Conservation (phyloP, 2,888 invertebrate genomes). For the Drosophila siamana region DNA sequence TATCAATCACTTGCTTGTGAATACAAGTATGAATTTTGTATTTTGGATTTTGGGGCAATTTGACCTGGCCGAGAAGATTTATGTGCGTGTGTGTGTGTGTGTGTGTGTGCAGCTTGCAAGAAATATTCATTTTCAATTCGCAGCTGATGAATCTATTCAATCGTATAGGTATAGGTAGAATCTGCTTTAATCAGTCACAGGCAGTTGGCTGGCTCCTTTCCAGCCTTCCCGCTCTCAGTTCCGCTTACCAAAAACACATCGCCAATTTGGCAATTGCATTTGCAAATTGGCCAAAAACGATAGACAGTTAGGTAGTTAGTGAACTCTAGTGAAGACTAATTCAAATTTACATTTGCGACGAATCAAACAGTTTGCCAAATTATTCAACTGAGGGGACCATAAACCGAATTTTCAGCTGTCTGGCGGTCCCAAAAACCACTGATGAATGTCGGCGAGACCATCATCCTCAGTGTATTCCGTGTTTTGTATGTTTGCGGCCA, state of each 20-base stretch:
- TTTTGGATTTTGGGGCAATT: constrained; percentile 41
- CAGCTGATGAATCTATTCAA: constrained; percentile 12
- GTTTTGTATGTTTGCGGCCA: constrained; percentile 52
- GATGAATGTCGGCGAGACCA: constrained; percentile 47
- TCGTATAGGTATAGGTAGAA: constrained; percentile 20
- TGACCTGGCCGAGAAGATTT: constrained; percentile 47
- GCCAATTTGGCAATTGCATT: constrained; percentile 12
- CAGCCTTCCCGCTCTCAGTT: too few relatives aligned
- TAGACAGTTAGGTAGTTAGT: constrained; percentile 6
- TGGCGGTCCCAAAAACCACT: constrained; percentile 42
- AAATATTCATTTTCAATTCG: constrained; percentile 23
- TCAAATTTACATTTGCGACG: constrained; percentile 48
- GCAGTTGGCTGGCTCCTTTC: neutral
- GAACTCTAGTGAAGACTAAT: constrained; percentile 36
- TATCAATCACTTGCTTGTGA: constrained; percentile 50
- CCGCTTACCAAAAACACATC: constrained; percentile 1
- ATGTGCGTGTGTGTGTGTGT: constrained; percentile 36
- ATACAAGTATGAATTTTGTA: constrained; percentile 56
- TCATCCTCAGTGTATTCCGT: constrained; percentile 19
- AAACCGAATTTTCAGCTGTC: constrained; percentile 48
- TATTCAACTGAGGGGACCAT: constrained; percentile 43
- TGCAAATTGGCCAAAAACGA: constrained; percentile 6
- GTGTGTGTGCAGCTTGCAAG: constrained; percentile 5
- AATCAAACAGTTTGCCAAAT: constrained; percentile 52
- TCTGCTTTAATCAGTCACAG: constrained; percentile 21